Evolutionary conservation across 2,113 vertebrate genomes (phyloP).

Genomic region (Gorsachius goisagi): DNA sequence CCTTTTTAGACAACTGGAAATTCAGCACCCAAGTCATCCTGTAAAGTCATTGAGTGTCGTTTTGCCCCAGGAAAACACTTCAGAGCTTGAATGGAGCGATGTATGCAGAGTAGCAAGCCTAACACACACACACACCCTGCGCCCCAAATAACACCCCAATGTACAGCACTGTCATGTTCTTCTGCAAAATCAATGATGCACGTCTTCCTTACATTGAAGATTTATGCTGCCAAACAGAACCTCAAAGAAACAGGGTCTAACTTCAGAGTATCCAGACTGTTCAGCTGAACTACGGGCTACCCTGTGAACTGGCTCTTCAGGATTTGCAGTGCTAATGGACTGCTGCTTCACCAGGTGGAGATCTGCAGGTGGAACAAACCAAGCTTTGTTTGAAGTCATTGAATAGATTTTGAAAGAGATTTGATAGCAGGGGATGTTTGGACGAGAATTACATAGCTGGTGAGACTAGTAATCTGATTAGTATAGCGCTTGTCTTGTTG

Average conservation of each 20-base stretch:
- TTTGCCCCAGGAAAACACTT: constrained; percentile 30
- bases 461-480: not conserved
- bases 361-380: not conserved
- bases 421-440: not conserved
- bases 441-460: not conserved
- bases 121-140: no score
- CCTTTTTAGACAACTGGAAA: not conserved
- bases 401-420: not conserved
- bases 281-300: not conserved
- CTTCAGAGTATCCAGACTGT: not conserved
- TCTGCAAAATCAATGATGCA: not conserved
- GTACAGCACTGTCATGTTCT: not conserved
- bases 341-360: not conserved
- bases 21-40: constrained; percentile 45
- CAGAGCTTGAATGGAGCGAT: constrained; percentile 1
- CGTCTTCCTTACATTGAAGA: not conserved
- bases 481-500: not conserved
- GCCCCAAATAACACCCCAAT: not conserved
- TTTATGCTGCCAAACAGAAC: not conserved
- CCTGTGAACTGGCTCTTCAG: not conserved
- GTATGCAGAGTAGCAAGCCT: not conserved
- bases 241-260: not conserved
- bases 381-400: not conserved
- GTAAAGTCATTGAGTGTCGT: constrained; percentile 17
- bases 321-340: not conserved